These are phyloP conservation scores for Crypturellus undulatus DNA, from an alignment of 2,113 vertebrate genomes.

Conservation along the genomic window DNA sequence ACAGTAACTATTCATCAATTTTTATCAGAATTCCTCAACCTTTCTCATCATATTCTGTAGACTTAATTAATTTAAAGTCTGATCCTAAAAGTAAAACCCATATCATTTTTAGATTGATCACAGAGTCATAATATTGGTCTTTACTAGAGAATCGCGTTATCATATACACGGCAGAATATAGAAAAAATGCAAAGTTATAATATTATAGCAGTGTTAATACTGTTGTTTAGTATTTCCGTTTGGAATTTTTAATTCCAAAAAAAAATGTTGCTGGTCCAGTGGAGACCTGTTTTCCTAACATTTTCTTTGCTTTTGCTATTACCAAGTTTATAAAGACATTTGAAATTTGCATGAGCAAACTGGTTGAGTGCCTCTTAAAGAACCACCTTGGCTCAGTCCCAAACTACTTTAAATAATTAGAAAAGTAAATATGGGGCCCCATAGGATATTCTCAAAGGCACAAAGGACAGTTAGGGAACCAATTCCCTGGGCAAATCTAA, in stretches of 20 bases:
- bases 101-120: not conserved
- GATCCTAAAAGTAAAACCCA: not conserved
- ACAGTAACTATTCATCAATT: not conserved
- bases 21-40: not conserved
- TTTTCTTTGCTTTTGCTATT: not conserved
- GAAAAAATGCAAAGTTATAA: not conserved
- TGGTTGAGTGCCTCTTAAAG: constrained; percentile 26
- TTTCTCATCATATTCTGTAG: not conserved
- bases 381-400: constrained; percentile 15
- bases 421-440: constrained; percentile 29
- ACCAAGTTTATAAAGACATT: not conserved
- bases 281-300: not conserved
- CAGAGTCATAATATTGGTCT: not conserved
- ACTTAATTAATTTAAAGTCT: not conserved
- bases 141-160: not conserved
- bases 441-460: constrained; percentile 14
- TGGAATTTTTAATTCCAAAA: not conserved
- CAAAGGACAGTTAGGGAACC: constrained; percentile 16
- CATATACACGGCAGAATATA: not conserved
- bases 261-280: not conserved
- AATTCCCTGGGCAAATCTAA: not conserved
- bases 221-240: not conserved
- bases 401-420: constrained; percentile 52
- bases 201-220: not conserved
- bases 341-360: constrained; percentile 21